Evolutionary conservation across 2,113 vertebrate genomes (phyloP), one percentile per base, ranked within the genome.

Genomic region (Smithornis capensis): DNA sequence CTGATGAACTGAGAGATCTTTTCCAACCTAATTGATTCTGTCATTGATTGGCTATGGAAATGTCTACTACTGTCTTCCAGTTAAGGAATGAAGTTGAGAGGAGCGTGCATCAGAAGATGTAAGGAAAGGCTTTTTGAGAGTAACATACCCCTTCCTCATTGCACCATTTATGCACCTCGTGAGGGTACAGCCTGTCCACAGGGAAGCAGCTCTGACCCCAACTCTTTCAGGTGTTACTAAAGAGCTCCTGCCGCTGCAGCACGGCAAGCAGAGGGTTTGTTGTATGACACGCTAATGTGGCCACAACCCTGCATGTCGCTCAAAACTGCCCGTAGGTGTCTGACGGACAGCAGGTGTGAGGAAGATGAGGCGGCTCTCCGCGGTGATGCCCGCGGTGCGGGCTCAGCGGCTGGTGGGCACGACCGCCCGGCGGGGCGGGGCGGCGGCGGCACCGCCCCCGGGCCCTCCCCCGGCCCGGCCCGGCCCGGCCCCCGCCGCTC

Each of bases 281-380:
- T 24, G 19, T 14, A 4, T 2, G 45, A 33, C 10, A 12, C 1
- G 5, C 25, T 5, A 10, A 16, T 2, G 33, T n/a, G 47, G 19
- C 21, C 55, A 2, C 10, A n/a, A 15, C 28, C 16, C 23, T 35
- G n/a, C 56, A 12, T 18, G 0, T 12, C 6, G 24, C 10, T 6
- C 59, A 21, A 1, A 18, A 22, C 14, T 0, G 22, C 7, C 69
- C 2, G 6, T 6, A 5, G 37, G 11, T 1, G 9, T 3, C 33
- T 0, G 23, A 6, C 0, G 18, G 50, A 50, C 1, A 14, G 10
- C 49, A 37, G 9, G 4, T 2, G 2, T 0, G 29, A 17, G 15
- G 17, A 5, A 21, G 10, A 3, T 0, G 45, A 17, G 16, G n/a
- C 6, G 7, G 8, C 64, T 37, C 62, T 2, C 6, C 1, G 33